phyloP scores from a whole-genome alignment of 2,113 vertebrate genomes.

The Catharus fuscescens region DNA sequence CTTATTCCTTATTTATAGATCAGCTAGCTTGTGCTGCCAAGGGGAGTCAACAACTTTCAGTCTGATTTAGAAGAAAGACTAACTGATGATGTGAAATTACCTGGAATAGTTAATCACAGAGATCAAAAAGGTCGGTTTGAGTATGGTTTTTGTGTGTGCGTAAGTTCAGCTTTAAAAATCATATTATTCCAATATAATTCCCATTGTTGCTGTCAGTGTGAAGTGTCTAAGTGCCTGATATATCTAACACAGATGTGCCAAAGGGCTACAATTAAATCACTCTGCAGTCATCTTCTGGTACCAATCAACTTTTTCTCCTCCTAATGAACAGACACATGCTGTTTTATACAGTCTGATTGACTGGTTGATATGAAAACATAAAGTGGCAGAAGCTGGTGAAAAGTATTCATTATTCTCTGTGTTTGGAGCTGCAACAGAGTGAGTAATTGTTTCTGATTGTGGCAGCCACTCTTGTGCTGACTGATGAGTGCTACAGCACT shows the following conservation, averaged over 20 bases:
- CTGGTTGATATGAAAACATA: constrained; percentile 55
- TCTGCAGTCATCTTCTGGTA: constrained; percentile 52
- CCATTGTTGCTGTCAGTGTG: constrained; percentile 43
- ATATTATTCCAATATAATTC: constrained; percentile 39
- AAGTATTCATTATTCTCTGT: constrained; percentile 32
- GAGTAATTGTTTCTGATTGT: constrained; percentile 48
- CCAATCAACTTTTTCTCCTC: constrained; percentile 59
- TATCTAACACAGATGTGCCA: constrained; percentile 42
- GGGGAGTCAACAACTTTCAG: neutral
- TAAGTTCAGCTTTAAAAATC: constrained; percentile 22
- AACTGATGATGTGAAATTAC: constrained; percentile 35
- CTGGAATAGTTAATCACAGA: constrained; percentile 11
- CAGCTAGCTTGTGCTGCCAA: neutral
- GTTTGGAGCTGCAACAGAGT: constrained; percentile 19
- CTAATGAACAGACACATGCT: constrained; percentile 61
- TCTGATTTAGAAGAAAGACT: constrained; percentile 5
- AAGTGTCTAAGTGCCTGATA: constrained; percentile 18
- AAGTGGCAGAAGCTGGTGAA: constrained; percentile 38
- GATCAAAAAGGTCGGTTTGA: neutral
- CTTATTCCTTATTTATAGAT: constrained; percentile 10
- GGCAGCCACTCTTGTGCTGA: neutral
- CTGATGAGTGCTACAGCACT: neutral
- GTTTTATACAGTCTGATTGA: constrained; percentile 59
- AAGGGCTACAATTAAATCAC: constrained; percentile 65
- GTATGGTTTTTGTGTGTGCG: neutral